A percentile compares a stretch with the other conserved stretches of the same genome.
phyloP scores from a whole-genome alignment of 37 sponge, comb jelly and placozoan genomes.

The Bolinopsis microptera region DNA sequence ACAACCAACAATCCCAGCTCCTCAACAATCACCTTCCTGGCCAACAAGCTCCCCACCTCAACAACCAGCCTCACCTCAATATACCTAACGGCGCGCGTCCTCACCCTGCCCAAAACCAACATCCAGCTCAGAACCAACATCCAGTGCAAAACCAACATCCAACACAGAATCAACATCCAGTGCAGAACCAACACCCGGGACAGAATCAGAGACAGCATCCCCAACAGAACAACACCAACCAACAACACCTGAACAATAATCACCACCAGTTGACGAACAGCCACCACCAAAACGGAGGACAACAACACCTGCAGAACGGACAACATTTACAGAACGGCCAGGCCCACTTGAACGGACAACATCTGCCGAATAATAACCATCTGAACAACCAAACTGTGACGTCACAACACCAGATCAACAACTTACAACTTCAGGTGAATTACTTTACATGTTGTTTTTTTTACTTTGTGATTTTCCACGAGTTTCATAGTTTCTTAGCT shows the following conservation, averaged over 20 bases:
- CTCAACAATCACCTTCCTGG: background rate
- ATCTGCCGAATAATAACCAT: background rate
- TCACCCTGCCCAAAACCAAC: conserved; percentile 10
- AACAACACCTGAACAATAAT: background rate
- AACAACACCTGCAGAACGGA: background rate
- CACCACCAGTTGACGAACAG: background rate
- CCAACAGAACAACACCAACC: background rate
- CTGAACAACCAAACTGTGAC: background rate
- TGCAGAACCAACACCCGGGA: background rate
- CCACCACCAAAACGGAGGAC: background rate
- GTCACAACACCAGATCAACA: background rate
- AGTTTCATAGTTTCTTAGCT: too few species aligned
- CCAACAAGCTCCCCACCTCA: background rate
- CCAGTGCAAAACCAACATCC: background rate
- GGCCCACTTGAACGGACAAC: background rate
- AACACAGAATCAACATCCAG: background rate
- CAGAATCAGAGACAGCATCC: background rate
- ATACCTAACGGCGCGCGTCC: too few species aligned
- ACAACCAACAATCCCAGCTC: background rate
- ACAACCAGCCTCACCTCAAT: background rate
- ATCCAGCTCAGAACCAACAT: background rate
- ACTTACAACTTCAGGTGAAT: background rate
- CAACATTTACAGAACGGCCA: background rate
- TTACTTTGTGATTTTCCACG: too few species aligned
- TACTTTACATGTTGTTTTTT: too few species aligned